Evolutionary conservation across 2,113 vertebrate species (phyloP).

Genomic region (Tauraco erythrolophus): DNA sequence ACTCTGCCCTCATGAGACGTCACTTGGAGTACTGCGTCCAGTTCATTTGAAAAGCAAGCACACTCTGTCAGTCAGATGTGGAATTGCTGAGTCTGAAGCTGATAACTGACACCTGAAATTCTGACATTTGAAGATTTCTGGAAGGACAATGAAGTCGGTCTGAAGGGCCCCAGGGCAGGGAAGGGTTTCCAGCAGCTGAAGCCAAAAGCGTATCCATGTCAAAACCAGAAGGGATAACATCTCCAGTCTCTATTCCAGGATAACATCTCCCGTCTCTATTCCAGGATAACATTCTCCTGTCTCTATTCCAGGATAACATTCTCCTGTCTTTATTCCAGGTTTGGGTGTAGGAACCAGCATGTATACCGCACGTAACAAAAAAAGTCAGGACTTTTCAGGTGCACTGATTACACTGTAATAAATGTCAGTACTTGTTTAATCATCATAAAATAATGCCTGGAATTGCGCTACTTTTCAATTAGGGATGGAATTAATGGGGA

Average conservation of each 20-base stretch:
- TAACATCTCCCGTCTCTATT: too few relatives aligned
- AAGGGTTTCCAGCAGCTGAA: not conserved
- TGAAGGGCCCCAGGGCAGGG: not conserved
- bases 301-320: too few relatives aligned
- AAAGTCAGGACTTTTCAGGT: not conserved
- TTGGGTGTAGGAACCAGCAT: not conserved
- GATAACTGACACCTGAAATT: not conserved
- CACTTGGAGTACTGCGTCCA: too few relatives aligned
- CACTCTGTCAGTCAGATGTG: not conserved
- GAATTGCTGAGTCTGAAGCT: not conserved
- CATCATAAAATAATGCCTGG: not conserved
- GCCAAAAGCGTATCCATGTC: not conserved
- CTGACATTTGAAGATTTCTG: not conserved
- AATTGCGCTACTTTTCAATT: not conserved
- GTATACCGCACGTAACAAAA: rapidly evolving
- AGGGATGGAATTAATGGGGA: not conserved
- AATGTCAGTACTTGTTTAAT: not conserved
- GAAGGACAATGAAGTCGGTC: too few relatives aligned
- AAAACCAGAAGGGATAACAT: rapidly evolving
- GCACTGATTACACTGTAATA: not conserved
- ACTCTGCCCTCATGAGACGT: too few relatives aligned
- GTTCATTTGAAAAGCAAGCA: too few relatives aligned
- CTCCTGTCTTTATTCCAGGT: too few relatives aligned
- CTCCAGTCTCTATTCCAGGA: not conserved
- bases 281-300: not conserved